A percentile compares a stretch with the other conserved stretches of the same genome.
phyloP scores from a whole-genome alignment of 2,888 invertebrate species.

The Pseudococcus jackbeardsleyi region DNA sequence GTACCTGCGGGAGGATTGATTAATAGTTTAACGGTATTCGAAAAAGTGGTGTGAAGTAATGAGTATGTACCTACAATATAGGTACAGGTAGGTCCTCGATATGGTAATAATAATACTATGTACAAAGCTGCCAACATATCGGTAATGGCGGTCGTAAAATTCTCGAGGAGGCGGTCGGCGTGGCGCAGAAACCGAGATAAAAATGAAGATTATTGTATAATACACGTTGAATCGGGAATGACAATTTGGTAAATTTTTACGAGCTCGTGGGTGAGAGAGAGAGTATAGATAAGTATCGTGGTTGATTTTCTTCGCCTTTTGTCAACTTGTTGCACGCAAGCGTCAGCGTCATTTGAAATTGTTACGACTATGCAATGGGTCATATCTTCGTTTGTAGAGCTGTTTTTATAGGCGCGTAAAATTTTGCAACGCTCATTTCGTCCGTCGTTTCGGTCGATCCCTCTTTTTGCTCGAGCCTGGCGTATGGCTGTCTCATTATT shows the following conservation, averaged over 20 bases:
- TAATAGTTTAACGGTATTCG: constrained; percentile 15
- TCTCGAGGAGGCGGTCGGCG: neutral
- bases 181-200: neutral
- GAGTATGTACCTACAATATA: neutral
- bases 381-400: constrained; percentile 62
- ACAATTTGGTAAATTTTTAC: constrained; percentile 54
- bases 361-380: constrained; percentile 65
- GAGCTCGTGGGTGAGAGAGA: constrained; percentile 23
- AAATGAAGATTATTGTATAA: constrained; percentile 21
- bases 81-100: neutral
- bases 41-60: neutral
- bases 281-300: constrained; percentile 6
- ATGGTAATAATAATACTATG: neutral
- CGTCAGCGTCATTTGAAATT: constrained; percentile 62
- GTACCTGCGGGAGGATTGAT: neutral
- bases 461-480: neutral
- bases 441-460: neutral
- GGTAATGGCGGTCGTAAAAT: neutral
- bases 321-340: constrained; percentile 62
- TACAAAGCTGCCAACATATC: constrained; percentile 3
- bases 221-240: constrained; percentile 37
- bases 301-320: constrained; percentile 36
- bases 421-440: constrained; percentile 63
- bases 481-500: constrained; percentile 57
- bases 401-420: constrained; percentile 64